These are phyloP conservation scores for Pseudois nayaur DNA, from an alignment of 2,113 vertebrate genomes.

Conservation along the genomic window DNA sequence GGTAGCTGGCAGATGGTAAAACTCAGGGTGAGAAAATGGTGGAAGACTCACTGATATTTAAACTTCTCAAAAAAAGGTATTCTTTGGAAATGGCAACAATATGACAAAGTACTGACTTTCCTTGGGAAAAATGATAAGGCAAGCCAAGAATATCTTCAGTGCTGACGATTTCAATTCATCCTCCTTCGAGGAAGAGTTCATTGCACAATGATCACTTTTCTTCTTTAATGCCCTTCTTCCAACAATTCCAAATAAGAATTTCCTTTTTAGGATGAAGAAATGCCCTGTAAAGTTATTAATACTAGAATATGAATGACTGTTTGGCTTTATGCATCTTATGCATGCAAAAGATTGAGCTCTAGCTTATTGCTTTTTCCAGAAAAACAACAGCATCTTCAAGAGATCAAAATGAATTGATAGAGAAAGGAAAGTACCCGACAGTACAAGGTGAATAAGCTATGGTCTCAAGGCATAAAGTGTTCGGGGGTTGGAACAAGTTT, in stretches of 20 bases:
- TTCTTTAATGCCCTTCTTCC: background rate
- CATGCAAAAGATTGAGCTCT: background rate
- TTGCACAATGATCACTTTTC: background rate
- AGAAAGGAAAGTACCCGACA: background rate
- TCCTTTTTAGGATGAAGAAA: background rate
- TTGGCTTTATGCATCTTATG: background rate
- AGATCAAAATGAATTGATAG: background rate
- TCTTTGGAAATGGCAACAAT: background rate
- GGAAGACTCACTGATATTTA: background rate
- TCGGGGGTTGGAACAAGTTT: background rate
- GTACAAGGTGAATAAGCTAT: slow-evolving; percentile 5
- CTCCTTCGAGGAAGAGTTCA: background rate
- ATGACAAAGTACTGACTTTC: background rate
- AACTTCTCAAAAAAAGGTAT: background rate
- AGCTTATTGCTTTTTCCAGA: background rate
- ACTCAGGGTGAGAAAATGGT: background rate
- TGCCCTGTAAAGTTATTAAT: background rate
- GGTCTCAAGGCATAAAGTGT: background rate
- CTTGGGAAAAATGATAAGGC: background rate
- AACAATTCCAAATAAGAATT: background rate
- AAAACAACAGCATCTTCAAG: background rate
- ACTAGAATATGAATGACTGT: background rate
- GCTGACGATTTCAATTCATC: background rate
- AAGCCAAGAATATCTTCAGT: background rate
- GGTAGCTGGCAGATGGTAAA: background rate